phyloP scores from a whole-genome alignment of 2,113 vertebrate species.

The Micronisus gabar region DNA sequence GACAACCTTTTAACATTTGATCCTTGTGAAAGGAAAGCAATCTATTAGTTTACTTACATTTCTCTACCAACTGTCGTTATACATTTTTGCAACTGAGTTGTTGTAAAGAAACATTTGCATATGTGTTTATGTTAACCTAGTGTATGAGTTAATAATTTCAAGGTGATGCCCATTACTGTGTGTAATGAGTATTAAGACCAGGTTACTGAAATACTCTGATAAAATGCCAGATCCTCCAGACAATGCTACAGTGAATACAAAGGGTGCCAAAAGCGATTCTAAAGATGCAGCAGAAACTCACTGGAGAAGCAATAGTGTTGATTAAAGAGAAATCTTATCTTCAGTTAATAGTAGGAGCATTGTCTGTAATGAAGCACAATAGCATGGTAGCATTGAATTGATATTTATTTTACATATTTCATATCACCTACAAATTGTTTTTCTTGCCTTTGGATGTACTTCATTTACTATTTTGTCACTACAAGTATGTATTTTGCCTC shows the following conservation, averaged over 20 bases:
- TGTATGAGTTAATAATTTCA: not conserved
- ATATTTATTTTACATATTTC: not conserved
- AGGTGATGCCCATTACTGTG: not conserved
- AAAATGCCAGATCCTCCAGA: not conserved
- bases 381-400: not conserved
- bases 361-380: not conserved
- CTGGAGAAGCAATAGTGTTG: not conserved
- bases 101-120: not conserved
- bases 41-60: not conserved
- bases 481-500: not conserved
- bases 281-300: not conserved
- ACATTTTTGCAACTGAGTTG: not conserved
- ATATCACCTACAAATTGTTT: not conserved
- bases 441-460: not conserved
- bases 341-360: not conserved
- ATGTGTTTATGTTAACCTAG: not conserved
- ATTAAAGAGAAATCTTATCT: not conserved
- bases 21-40: not conserved
- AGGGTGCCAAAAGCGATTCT: not conserved
- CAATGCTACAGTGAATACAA: not conserved
- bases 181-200: not conserved
- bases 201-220: not conserved
- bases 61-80: not conserved
- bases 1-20: not conserved
- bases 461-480: not conserved